Evolutionary conservation across 2,888 invertebrate species (phyloP).

Genomic region (Sepiola atlantica): DNA sequence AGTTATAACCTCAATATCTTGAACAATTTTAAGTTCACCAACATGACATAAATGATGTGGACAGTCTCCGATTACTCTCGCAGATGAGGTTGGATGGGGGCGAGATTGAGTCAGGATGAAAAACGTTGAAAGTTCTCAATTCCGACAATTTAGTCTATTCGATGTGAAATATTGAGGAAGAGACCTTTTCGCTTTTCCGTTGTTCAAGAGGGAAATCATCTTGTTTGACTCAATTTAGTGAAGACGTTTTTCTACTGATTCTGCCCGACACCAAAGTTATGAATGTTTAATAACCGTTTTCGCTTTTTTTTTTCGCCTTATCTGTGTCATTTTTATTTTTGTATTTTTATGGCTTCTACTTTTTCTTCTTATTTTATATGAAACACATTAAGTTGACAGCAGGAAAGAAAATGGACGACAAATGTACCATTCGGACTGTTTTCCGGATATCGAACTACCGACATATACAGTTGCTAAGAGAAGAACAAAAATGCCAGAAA

Average conservation of each 20-base stretch:
- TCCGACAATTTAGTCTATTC: neutral
- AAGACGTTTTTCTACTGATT: neutral
- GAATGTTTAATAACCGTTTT: neutral
- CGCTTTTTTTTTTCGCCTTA: neutral
- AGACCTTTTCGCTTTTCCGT: neutral
- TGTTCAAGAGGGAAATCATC: neutral
- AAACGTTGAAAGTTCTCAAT: neutral
- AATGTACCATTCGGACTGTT: neutral
- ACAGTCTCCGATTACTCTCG: neutral
- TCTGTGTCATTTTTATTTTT: no score
- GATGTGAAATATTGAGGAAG: neutral
- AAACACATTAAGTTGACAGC: conserved; percentile 18
- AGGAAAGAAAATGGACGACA: neutral
- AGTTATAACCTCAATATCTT: no score
- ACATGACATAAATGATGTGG: neutral
- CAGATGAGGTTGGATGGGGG: neutral
- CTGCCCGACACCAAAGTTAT: neutral
- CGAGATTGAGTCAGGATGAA: no score
- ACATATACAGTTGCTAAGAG: neutral
- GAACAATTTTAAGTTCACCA: no score
- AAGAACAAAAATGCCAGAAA: neutral
- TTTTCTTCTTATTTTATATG: neutral
- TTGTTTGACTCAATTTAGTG: neutral
- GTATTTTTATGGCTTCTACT: neutral
- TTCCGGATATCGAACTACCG: neutral